These are phyloP conservation scores for Spizella passerina DNA, from an alignment of 2,797 vertebrate genomes.

Conservation along the genomic window DNA sequence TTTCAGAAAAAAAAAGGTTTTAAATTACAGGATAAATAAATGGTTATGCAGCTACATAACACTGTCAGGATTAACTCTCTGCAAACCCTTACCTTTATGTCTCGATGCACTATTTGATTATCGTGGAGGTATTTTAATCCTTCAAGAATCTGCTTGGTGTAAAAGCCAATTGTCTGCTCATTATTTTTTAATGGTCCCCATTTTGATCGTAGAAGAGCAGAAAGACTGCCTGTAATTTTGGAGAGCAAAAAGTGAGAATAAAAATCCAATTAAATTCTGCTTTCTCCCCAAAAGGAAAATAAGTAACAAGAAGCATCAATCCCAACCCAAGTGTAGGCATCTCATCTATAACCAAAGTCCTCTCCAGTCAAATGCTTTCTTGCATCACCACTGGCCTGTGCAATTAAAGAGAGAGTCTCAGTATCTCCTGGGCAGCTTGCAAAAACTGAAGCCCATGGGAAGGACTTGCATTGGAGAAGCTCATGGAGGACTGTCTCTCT, in stretches of 20 bases:
- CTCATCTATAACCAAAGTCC: background rate
- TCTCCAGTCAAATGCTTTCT: background rate
- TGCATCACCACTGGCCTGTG: background rate
- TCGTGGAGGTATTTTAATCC: slow-evolving; percentile 98
- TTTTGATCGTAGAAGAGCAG: slow-evolving; percentile 95
- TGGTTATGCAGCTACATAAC: background rate
- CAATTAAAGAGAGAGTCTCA: background rate
- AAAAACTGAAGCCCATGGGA: background rate
- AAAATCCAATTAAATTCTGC: background rate
- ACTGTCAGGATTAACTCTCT: background rate
- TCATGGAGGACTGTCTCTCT: background rate
- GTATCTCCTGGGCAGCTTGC: background rate
- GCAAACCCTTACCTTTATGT: slow-evolving; percentile 89
- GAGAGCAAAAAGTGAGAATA: background rate
- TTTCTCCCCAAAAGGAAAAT: background rate
- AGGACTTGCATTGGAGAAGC: fast-evolving
- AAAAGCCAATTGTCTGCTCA: slow-evolving; percentile 97
- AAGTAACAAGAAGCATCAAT: background rate
- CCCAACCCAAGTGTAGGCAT: background rate
- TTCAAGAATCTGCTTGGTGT: slow-evolving; percentile 97
- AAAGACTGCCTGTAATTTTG: slow-evolving; percentile 89
- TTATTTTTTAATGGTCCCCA: slow-evolving; percentile 98
- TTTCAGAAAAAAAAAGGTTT: background rate
- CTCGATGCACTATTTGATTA: slow-evolving; percentile 97
- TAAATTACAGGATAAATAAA: background rate